Percentiles rank a stretch among this genome's conserved stretches.
Evolutionary conservation across 2,888 invertebrate genomes (phyloP).

Genomic region (Mylabris sibirica): DNA sequence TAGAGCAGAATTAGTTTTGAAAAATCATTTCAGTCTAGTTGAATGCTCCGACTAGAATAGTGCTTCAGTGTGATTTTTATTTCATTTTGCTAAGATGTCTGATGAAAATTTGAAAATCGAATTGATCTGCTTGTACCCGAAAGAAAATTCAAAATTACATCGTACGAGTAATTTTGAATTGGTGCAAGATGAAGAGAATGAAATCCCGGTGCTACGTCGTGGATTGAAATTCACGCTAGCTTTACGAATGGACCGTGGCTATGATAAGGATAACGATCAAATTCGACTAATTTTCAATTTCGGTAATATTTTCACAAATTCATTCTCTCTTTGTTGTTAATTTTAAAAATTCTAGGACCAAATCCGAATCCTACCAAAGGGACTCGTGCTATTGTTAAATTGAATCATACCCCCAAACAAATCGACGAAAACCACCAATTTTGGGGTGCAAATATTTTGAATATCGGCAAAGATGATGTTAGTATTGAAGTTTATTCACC

Average conservation of each 20-base stretch:
- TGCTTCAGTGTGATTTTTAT: neutral
- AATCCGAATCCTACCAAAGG: slow-evolving; percentile 65
- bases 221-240: slow-evolving; percentile 77
- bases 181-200: slow-evolving; percentile 68
- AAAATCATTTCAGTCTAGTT: neutral
- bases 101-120: slow-evolving; percentile 58
- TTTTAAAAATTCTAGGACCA: slow-evolving; percentile 52
- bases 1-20: neutral
- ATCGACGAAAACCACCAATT: slow-evolving; percentile 46
- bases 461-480: slow-evolving; percentile 53
- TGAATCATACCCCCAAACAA: slow-evolving; percentile 44
- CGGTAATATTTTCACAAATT: slow-evolving; percentile 61
- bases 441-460: slow-evolving; percentile 56
- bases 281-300: slow-evolving; percentile 73
- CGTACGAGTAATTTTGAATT: slow-evolving; percentile 75
- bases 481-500: slow-evolving; percentile 67
- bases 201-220: slow-evolving; percentile 73
- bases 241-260: slow-evolving; percentile 66
- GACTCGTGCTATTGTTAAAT: slow-evolving; percentile 62
- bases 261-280: slow-evolving; percentile 68
- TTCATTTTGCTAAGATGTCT: neutral
- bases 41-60: neutral
- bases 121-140: slow-evolving; percentile 70
- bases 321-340: neutral
- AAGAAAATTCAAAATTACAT: slow-evolving; percentile 74